Evolutionary conservation across 2,888 invertebrate genomes (phyloP), one percentile per base, ranked within the genome.

Genomic region (Eumacrocentrus americanus): DNA sequence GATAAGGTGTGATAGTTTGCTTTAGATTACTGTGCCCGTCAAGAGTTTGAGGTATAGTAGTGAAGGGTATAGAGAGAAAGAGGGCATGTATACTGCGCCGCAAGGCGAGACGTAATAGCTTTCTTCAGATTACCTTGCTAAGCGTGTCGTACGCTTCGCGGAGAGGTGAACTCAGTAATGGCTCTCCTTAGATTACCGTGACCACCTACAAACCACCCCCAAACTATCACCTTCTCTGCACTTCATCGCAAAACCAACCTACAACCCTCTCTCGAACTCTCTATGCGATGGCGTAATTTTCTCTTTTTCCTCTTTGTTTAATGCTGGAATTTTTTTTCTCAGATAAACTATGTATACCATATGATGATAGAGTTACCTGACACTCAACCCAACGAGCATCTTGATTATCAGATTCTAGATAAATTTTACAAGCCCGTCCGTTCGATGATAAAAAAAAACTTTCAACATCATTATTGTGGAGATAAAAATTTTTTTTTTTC

Each of bases 1-100:
- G 65, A 65, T 65, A 63, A 59, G 63, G 58, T 51, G 51, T 42
- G 51, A 62, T 62, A 65, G 64, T 66, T 65, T 66, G 61, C 62
- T 62, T 63, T 60, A 63, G 64, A 64, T 67, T 68, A 66, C 63
- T 40, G 50, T 52, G 52, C 47, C 22, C 56, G 50, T 56, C 62
- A 35, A 42, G 55, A 52, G 48, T 57, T 47, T 58, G 58, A 59
- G 61, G 51, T 44, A 59, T 52, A 57, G 38, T 40, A 60, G 56
- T 63, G 59, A 62, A 63, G 54, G 57, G n/a, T n/a, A 23, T 35
- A 37, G 37, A n/a, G 37, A 7, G 35, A 9, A 18, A 50, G 11
- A 35, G 14, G 9, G 18, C 14, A 18, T 34, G 16, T 37, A 12
- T 5, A 20, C 20, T 12, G n/a, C 1, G 16, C 1, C 22, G 7